Percentiles rank a stretch among this genome's conserved stretches.
phyloP scores from a whole-genome alignment of 2,888 invertebrate species.

The Syritta pipiens region DNA sequence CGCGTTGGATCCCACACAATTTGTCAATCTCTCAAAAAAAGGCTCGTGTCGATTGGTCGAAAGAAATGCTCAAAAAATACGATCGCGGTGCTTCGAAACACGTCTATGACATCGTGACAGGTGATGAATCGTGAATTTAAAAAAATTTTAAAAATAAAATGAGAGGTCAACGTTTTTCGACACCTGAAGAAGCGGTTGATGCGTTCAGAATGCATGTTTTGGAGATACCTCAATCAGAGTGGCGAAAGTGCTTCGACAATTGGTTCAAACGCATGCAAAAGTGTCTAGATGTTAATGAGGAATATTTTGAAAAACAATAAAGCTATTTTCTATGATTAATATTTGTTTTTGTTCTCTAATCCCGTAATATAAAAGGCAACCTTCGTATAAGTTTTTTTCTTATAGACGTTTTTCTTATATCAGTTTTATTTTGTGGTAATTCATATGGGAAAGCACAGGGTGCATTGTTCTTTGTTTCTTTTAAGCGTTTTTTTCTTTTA shows the following conservation, averaged over 20 bases:
- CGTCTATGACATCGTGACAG: neutral
- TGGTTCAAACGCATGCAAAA: constrained; percentile 1
- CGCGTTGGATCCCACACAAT: neutral
- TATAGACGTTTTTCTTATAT: no score
- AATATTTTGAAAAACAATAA: no score
- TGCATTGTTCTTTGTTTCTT: no score
- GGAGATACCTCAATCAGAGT: constrained; percentile 3
- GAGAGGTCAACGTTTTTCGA: neutral
- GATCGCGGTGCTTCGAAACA: neutral
- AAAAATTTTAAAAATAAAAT: no score
- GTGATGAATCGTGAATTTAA: neutral
- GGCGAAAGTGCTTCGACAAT: neutral
- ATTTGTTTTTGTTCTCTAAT: no score
- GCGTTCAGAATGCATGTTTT: neutral
- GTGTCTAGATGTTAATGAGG: neutral
- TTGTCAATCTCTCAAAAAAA: neutral
- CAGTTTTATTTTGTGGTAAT: no score
- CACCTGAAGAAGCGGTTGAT: neutral
- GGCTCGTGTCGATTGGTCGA: neutral
- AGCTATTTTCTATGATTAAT: no score
- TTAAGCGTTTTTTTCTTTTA: no score
- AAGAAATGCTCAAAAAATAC: no score
- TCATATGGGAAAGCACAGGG: no score
- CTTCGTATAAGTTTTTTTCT: no score
- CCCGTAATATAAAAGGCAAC: no score